Base-by-base conservation (phyloP, 1,140 invertebrate species). In the Muscidifurax raptorellus region DNA sequence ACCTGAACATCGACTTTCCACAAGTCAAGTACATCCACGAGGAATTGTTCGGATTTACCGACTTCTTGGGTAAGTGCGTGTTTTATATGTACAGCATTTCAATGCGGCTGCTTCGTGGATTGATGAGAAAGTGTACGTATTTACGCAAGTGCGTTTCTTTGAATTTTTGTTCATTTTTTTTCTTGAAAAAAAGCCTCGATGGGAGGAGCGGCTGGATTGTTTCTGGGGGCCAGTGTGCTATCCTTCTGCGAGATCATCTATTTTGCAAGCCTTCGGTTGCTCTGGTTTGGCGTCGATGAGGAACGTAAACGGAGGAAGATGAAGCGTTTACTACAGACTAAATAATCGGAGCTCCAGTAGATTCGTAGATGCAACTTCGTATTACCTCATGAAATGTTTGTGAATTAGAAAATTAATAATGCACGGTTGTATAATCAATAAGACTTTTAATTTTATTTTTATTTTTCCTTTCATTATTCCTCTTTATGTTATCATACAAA, bases 31-130 rank as follows among this genome's bases (percentile, higher is more conserved):
- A 75, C 22, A 25, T 74, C n/a, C 84, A 81, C 25, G 25, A 52
- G 5, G 13, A 84, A 75, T 27, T 86, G 3, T 88, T 67, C 13
- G 75, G 82, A 9, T 87, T 88, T 6, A 44, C 18, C 1, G 86
- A 86, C 7, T 87, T 88, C 44, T 47, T 88, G 27, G 64, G 87
- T 88, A 76, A 81, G 78, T 36, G n/a, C n/a, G n/a, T 52, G n/a
- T 32, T 76, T 47, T 32, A 5, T 25, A 40, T 18, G n/a, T n/a
- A 15, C 44, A 47, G 10, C 40, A 10, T 44, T 44, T 32, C 32
- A 2, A 2, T 32, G 32, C 40, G 10, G 12, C 15, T 47, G 44
- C 44, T 47, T 47, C 13, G 15, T 47, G 44, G 44, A 13, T 15
- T 18, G 44, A 47, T 28, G 40, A 77, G 25, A 47, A 28, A 64